A percentile compares a stretch with the other conserved stretches of the same genome.
Evolutionary conservation across 2,113 vertebrate species (phyloP).

Genomic region (Dipodomys ordii): DNA sequence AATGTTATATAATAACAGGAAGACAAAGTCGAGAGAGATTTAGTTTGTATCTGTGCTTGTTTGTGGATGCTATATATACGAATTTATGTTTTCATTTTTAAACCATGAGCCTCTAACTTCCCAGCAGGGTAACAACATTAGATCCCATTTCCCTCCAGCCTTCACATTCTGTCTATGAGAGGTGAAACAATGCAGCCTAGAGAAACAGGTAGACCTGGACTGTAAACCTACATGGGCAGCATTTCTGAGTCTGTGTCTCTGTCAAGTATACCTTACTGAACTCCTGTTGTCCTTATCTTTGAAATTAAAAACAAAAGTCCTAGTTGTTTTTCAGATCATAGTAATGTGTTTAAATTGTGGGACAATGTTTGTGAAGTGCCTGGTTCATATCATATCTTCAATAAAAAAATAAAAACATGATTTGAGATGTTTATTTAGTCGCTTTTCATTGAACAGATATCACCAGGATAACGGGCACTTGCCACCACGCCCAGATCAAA

Average conservation of each 20-base stretch:
- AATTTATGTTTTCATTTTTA: neutral
- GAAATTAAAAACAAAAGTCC: neutral
- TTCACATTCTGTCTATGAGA: neutral
- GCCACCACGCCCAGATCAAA: neutral
- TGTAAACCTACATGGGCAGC: neutral
- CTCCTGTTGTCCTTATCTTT: conserved; percentile 9
- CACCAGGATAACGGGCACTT: no score
- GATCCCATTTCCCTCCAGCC: neutral
- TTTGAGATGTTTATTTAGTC: neutral
- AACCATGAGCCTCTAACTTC: neutral
- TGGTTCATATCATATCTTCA: neutral
- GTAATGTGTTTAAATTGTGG: neutral
- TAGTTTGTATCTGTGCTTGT: neutral
- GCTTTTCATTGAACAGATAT: neutral
- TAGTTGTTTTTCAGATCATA: neutral
- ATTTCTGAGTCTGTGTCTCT: neutral
- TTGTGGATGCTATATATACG: neutral
- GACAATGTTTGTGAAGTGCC: neutral
- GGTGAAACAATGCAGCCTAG: neutral
- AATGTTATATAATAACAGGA: neutral
- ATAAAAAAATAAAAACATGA: neutral
- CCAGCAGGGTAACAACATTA: neutral
- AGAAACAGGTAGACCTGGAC: neutral
- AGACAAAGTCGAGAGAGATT: neutral
- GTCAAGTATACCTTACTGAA: neutral